Base-by-base conservation (phyloP, 2,888 invertebrate species). In the Mythimna lalbum region DNA sequence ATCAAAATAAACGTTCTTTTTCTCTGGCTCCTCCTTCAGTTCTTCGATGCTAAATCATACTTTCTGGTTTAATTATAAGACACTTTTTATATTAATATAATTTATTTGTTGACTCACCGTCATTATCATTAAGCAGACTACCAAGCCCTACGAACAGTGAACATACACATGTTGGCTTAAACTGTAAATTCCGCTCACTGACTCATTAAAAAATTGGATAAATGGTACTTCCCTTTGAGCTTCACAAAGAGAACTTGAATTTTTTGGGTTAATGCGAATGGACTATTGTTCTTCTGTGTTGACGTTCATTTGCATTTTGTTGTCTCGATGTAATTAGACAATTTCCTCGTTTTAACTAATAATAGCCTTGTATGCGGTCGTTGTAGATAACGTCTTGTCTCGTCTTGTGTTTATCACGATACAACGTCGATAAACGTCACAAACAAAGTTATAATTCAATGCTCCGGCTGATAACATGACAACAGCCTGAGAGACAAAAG, bases 1-100 rank as follows among this genome's bases (percentile, higher is more conserved):
- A 90, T 93, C 76, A 90, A 93, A 94, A 93, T 94, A 93, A 91
- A 91, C 88, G 73, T 86, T 88, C 80, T 91, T 90, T 91, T 91
- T 89, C 87, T 82, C 83, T 81, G 86, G 81, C 82, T 85, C 82
- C 81, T 84, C n/a, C n/a, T 89, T 86, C 88, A 85, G 86, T 80
- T 84, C 76, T 82, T 79, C 78, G 82, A 75, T 85, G 83, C 87
- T 93, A 91, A 92, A 92, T 92, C 90, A 90, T 88, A 86, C 84
- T 84, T 84, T 86, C 78, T 82, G 86, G 70, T 86, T 82, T 85
- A 84, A 87, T 87, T 87, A 82, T 86, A 83, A 86, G 75, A 81
- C 78, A 80, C 78, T 80, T 82, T 88, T 86, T 83, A 80, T 81
- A 83, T 79, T 71, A 76, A 69, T 75, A 65, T 75, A 65, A 68